Evolutionary conservation across 2,888 invertebrate genomes (phyloP).

Genomic region (Diaprepes abbreviatus): DNA sequence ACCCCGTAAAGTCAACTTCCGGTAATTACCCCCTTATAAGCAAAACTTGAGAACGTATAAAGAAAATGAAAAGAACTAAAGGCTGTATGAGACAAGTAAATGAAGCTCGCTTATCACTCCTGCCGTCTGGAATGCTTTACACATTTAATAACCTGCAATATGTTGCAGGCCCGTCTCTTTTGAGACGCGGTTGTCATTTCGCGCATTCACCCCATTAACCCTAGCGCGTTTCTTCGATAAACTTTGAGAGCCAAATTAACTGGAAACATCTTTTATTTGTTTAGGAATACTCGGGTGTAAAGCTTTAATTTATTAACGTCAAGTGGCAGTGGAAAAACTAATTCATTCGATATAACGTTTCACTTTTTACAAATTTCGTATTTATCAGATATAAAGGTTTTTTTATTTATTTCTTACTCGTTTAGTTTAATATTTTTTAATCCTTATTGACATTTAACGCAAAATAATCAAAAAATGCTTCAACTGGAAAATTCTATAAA

Average conservation of each 20-base stretch:
- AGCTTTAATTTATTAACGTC: slow-evolving; percentile 42
- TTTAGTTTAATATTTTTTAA: too few relatives aligned
- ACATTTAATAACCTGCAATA: slow-evolving; percentile 52
- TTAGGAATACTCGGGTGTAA: slow-evolving; percentile 25
- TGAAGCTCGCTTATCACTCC: slow-evolving; percentile 43
- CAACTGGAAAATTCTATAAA: too few relatives aligned
- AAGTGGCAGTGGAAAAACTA: too few relatives aligned
- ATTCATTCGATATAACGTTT: too few relatives aligned
- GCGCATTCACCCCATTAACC: slow-evolving; percentile 49
- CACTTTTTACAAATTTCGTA: too few relatives aligned
- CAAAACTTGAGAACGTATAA: background rate
- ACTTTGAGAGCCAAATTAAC: slow-evolving; percentile 44
- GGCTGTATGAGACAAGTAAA: slow-evolving; percentile 46
- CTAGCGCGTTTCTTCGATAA: slow-evolving; percentile 44
- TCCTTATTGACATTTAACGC: too few relatives aligned
- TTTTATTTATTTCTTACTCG: too few relatives aligned
- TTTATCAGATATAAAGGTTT: too few relatives aligned
- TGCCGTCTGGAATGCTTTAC: slow-evolving; percentile 43
- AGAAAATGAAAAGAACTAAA: slow-evolving; percentile 39
- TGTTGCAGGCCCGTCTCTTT: slow-evolving; percentile 49
- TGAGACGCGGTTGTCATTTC: slow-evolving; percentile 46
- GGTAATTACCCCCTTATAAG: background rate
- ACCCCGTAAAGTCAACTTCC: slow-evolving; percentile 17
- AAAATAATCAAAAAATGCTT: too few relatives aligned
- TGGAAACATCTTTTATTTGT: slow-evolving; percentile 49